Evolutionary conservation across 2,797 vertebrate species (phyloP).

Genomic region (Otolemur crassicaudatus): DNA sequence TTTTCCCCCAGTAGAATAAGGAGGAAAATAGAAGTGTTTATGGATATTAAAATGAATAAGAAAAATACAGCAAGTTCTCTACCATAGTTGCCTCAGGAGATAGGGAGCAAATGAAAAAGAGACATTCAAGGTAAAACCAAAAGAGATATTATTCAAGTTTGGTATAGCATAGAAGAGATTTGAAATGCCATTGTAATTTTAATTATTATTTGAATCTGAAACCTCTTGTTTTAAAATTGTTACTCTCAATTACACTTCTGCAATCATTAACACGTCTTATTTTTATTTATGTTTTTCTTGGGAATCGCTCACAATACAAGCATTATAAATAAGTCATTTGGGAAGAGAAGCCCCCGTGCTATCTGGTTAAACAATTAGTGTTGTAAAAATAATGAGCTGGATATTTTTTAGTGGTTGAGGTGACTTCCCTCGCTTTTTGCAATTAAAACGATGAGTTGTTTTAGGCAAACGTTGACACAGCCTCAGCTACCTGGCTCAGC

Average conservation of each 20-base stretch:
- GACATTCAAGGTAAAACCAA: slow-evolving; percentile 36
- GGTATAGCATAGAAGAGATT: not conserved
- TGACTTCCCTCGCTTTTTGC: not conserved
- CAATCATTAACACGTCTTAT: not conserved
- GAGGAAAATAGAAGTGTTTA: slow-evolving; percentile 67
- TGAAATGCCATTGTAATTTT: not conserved
- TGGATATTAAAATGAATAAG: slow-evolving; percentile 65
- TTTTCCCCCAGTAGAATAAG: not conserved
- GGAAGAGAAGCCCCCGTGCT: not conserved
- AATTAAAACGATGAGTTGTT: not conserved
- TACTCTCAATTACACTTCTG: not conserved
- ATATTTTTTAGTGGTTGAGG: not conserved
- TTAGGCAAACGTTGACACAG: not conserved
- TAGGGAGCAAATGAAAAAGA: not conserved
- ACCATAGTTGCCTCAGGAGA: not conserved
- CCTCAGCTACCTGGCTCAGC: not conserved
- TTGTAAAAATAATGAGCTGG: not conserved
- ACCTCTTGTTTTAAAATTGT: slow-evolving; percentile 15
- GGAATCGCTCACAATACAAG: not conserved
- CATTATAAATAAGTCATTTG: not conserved
- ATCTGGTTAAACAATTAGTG: not conserved
- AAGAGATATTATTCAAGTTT: not conserved
- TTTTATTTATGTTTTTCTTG: not conserved
- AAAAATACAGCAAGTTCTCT: slow-evolving; percentile 31
- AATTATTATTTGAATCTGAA: slow-evolving; percentile 28